Percentiles rank a stretch among this genome's conserved stretches.
Conservation (phyloP, 2,113 vertebrate genomes). For the Pantherophis guttatus region DNA sequence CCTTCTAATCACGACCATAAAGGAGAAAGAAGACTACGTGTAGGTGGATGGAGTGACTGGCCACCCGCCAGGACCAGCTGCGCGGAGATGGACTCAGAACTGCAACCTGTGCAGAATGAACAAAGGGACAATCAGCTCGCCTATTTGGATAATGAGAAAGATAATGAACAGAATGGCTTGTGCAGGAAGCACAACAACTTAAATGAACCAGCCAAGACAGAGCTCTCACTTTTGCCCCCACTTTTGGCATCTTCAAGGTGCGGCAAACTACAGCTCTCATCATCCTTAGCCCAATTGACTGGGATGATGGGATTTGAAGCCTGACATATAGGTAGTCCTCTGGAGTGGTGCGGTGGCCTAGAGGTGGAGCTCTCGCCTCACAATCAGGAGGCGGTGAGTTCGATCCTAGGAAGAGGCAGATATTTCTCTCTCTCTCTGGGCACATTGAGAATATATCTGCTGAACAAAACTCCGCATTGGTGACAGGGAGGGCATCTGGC, state of each 20-base stretch:
- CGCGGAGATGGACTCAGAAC: background rate
- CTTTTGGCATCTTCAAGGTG: background rate
- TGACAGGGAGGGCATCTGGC: too few relatives aligned
- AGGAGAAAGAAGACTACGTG: background rate
- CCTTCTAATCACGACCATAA: background rate
- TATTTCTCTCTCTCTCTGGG: too few relatives aligned
- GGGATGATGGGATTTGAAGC: background rate
- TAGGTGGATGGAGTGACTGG: background rate
- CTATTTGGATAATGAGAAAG: background rate
- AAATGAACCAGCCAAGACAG: background rate
- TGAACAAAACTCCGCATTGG: too few relatives aligned
- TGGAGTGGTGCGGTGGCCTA: too few relatives aligned
- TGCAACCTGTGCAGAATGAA: background rate
- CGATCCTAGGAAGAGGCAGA: too few relatives aligned
- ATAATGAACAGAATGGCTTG: too few relatives aligned
- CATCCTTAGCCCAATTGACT: background rate
- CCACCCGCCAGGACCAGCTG: background rate
- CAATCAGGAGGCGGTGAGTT: too few relatives aligned
- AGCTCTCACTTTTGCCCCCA: too few relatives aligned
- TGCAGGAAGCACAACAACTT: background rate
- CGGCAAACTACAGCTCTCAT: background rate
- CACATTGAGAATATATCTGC: too few relatives aligned
- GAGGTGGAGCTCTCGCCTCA: too few relatives aligned
- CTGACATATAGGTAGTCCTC: background rate
- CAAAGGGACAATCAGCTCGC: background rate